Conservation (phyloP, 1,140 invertebrate species). For the Alviniconcha marisindica region DNA sequence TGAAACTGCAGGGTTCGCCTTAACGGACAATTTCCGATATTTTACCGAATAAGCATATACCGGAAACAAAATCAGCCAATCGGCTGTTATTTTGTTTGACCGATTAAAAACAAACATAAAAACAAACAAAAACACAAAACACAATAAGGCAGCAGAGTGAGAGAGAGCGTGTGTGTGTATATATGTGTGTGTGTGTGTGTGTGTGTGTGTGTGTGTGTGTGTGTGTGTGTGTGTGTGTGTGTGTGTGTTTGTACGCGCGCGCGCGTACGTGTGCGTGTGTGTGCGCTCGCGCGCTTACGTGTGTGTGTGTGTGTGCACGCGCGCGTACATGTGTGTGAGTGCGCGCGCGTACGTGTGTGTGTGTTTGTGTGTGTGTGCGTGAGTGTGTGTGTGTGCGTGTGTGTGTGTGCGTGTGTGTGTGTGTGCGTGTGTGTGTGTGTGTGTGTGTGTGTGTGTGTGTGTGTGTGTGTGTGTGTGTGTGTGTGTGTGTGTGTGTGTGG, state of each 20-base stretch:
- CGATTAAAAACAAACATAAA: too few species aligned
- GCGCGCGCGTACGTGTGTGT: background rate
- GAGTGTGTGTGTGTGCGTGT: conserved; percentile 6
- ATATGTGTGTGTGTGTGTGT: background rate
- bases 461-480: too few species aligned
- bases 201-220: background rate
- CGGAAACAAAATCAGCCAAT: too few species aligned
- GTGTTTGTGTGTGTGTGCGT: background rate
- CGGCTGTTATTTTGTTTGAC: too few species aligned
- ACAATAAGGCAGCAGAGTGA: background rate
- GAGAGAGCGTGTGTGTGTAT: background rate
- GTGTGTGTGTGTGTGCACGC: background rate
- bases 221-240: background rate
- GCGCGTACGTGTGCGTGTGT: background rate
- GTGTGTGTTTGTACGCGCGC: background rate
- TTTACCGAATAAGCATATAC: too few species aligned
- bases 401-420: conserved; percentile 8
- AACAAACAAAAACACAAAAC: too few species aligned
- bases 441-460: too few species aligned
- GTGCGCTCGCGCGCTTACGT: background rate
- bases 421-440: too few species aligned
- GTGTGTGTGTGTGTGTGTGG: too few species aligned
- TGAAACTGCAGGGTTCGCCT: too few species aligned
- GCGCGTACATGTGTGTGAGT: background rate
- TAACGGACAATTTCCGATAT: too few species aligned